Evolutionary conservation across 1,140 invertebrate genomes (phyloP), one percentile per base, ranked within the genome.

Genomic region (Muscidifurax raptorellus): DNA sequence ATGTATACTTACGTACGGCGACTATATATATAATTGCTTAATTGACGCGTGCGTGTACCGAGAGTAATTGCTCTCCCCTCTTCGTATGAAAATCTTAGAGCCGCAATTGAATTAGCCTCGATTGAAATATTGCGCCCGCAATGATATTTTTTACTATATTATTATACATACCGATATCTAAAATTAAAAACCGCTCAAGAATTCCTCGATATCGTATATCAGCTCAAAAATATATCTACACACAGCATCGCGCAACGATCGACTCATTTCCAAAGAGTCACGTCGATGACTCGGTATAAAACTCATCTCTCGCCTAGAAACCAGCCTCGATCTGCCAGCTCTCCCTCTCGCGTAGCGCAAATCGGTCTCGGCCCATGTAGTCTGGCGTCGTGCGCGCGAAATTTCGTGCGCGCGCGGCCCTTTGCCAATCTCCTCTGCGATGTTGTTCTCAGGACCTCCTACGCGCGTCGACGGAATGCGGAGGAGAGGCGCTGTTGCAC

Each of bases 371-470:
- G 78, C 77, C 59, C 32, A 18, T 59, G n/a, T 59, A 59, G 64
- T 69, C 78, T 71, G 80, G 80, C 47, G 71, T 71, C 59, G 47
- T 22, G 64, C 82, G 83, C 83, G 83, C 69, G 77, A 80, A 84
- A 84, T 84, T 84, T 80, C 78, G 83, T 67, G 82, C 69, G 75
- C 69, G 75, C 59, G 44, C 82, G 82, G 74, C 74, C 28, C 32
- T 32, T 15, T 18, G 18, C 71, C 32, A 30, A 27, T 32, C 71
- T 74, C 71, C 30, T n/a, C n/a, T n/a, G n/a, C 30, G 13, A 59
- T 27, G 28, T 52, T 78, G 47, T 28, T 36, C 66, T 28, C 25
- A 40, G 80, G 67, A 82, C 77, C 67, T 80, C 80, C 75, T 79
- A 82, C 80, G 76, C 80, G 76, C 75, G 82, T 36, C 36, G 75